phyloP scores from a whole-genome alignment of 2,113 vertebrate genomes.

The Salvelinus fontinalis region DNA sequence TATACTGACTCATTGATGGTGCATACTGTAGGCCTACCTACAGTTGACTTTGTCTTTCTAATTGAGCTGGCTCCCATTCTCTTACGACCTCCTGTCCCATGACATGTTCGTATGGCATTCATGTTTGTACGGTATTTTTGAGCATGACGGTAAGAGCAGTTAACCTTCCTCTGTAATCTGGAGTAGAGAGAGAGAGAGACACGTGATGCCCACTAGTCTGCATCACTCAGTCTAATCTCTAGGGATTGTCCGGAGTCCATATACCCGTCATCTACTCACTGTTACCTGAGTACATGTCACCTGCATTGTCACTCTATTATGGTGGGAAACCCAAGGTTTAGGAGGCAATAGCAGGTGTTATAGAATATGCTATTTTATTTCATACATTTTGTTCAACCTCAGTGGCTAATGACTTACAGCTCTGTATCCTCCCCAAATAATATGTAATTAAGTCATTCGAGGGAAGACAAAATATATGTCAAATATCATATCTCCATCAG shows the following conservation, averaged over 20 bases:
- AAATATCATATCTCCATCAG: no score
- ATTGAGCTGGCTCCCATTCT: no score
- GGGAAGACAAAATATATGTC: no score
- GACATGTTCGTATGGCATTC: no score
- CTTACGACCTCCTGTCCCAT: no score
- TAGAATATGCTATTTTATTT: not conserved
- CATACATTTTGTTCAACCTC: no score
- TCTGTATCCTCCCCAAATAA: no score
- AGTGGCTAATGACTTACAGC: no score
- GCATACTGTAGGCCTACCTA: no score
- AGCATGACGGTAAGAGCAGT: slow-evolving; percentile 24
- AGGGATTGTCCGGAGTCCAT: slow-evolving; percentile 74
- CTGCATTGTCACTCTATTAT: slow-evolving; percentile 13
- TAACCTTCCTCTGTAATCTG: slow-evolving; percentile 66
- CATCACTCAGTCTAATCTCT: slow-evolving; percentile 69
- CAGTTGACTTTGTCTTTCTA: no score
- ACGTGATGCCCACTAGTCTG: slow-evolving; percentile 57
- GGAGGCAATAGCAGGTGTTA: not conserved
- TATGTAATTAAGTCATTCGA: no score
- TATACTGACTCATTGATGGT: not conserved
- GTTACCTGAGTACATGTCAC: slow-evolving; percentile 18
- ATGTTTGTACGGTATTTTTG: no score
- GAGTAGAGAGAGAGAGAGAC: slow-evolving; percentile 40
- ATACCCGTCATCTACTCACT: slow-evolving; percentile 60
- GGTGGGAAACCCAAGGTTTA: not conserved